Percentiles rank a stretch among this genome's conserved stretches.
These are phyloP conservation scores for Sinotaia quadrata DNA, from an alignment of 2,888 invertebrate species.

Conservation along the genomic window DNA sequence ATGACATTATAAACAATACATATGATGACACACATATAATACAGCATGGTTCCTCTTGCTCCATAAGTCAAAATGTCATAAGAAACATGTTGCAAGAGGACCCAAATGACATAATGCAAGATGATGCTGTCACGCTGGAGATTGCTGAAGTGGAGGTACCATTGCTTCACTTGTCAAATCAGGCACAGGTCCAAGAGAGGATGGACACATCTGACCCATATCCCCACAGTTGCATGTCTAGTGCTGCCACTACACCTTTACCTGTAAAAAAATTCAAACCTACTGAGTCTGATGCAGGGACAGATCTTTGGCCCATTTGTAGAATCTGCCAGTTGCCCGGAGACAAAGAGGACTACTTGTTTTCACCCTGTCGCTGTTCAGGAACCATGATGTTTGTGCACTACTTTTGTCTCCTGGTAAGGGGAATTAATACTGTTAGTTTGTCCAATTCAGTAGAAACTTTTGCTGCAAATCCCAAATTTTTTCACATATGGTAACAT, in stretches of 20 bases:
- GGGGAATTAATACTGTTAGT: no score
- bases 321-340: constrained; percentile 75
- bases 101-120: no score
- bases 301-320: constrained; percentile 70
- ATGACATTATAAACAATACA: no score
- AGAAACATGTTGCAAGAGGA: no score
- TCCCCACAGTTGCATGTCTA: constrained; percentile 37
- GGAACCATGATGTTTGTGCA: constrained; percentile 76
- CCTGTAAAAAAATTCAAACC: constrained; percentile 41
- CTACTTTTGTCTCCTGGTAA: constrained; percentile 74
- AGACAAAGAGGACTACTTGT: constrained; percentile 68
- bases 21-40: no score
- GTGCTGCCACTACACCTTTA: constrained; percentile 45
- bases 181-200: no score
- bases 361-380: constrained; percentile 75
- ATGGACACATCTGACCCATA: neutral
- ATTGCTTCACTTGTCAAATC: no score
- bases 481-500: neutral
- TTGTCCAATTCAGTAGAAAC: no score
- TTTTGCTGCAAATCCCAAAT: neutral
- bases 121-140: no score
- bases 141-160: no score
- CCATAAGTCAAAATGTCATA: no score
- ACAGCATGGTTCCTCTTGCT: no score
- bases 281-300: constrained; percentile 51